Evolutionary conservation across 2,888 invertebrate genomes (phyloP), one percentile per base, ranked within the genome.

Genomic region (Sarcophaga subvicina): DNA sequence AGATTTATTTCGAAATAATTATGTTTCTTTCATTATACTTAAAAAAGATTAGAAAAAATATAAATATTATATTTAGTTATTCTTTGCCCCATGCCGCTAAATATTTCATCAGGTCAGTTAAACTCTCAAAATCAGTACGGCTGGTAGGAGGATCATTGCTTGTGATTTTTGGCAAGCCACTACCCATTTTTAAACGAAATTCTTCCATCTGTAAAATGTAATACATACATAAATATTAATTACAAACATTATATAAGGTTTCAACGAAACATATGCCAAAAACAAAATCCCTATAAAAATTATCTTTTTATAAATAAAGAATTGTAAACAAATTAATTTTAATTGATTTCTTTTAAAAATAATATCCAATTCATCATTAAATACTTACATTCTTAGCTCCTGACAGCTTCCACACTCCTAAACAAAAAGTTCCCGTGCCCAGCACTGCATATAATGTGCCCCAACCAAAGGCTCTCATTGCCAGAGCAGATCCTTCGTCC

Each of bases 401-500:
- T 63, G 98, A 96, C 17, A 98, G 91, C 93, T 98, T 98, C 97
- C 98, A 98, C 84, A 98, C 95, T 14, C 96, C 95, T 93, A 96
- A 98, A 91, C 96, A 97, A 77, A 98, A 93, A 73, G 96, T 93
- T 11, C 97, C 95, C 80, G 98, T 97, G 0, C 98, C 98, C 59
- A 96, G 94, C n/a, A 98, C 94, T 0, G 98, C 98, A 93, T 97
- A 98, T 0, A 98, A 88, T 0, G 97, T 96, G 3, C 98, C 98
- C 96, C 97, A 97, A 10, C 96, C 97, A 0, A 99, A 94, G 0
- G 99, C 99, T 91, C 97, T 95, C 77, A 97, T 88, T 0, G 98
- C 98, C 83, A 98, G 94, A 5, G 95, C 94, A 4, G 96, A 96
- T 20, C 98, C 98, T 83, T 96, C 96, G 93, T 98, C 98, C 72